Evolutionary conservation across 2,888 invertebrate species (phyloP).

Genomic region (Pollenia angustigena): DNA sequence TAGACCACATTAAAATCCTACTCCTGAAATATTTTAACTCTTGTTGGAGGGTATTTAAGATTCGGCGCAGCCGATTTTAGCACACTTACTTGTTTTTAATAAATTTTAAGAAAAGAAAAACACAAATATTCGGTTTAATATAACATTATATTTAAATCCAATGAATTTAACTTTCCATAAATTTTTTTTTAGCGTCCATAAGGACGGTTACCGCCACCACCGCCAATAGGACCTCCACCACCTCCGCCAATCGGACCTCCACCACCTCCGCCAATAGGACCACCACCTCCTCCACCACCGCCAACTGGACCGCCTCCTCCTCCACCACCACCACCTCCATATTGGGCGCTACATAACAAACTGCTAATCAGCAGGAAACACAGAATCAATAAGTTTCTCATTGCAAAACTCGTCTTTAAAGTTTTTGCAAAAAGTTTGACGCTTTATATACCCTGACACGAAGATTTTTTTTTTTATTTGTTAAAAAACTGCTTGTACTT

Average conservation of each 20-base stretch:
- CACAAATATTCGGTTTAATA: too few relatives aligned
- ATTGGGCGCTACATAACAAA: constrained; percentile 61
- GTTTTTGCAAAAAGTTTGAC: background rate
- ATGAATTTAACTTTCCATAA: too few relatives aligned
- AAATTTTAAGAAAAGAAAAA: too few relatives aligned
- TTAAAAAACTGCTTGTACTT: constrained; percentile 1
- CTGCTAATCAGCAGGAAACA: constrained; percentile 54
- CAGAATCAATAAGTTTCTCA: constrained; percentile 51
- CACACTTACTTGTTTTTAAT: too few relatives aligned
- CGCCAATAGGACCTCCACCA: constrained; percentile 30
- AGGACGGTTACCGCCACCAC: constrained; percentile 20
- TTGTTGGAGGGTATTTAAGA: too few relatives aligned
- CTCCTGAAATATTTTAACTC: too few relatives aligned
- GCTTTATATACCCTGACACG: constrained; percentile 52
- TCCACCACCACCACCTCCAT: constrained; percentile 59
- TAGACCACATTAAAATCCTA: too few relatives aligned
- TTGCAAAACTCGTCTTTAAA: constrained; percentile 21
- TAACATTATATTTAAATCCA: too few relatives aligned
- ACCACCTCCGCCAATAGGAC: constrained; percentile 46
- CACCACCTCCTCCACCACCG: constrained; percentile 52
- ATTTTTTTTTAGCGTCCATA: too few relatives aligned
- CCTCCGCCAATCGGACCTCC: constrained; percentile 35
- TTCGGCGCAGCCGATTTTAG: too few relatives aligned
- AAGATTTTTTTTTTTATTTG: background rate
- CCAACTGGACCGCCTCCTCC: constrained; percentile 47